Evolutionary conservation across 1,140 invertebrate genomes (phyloP).

Genomic region (Solen grandis): DNA sequence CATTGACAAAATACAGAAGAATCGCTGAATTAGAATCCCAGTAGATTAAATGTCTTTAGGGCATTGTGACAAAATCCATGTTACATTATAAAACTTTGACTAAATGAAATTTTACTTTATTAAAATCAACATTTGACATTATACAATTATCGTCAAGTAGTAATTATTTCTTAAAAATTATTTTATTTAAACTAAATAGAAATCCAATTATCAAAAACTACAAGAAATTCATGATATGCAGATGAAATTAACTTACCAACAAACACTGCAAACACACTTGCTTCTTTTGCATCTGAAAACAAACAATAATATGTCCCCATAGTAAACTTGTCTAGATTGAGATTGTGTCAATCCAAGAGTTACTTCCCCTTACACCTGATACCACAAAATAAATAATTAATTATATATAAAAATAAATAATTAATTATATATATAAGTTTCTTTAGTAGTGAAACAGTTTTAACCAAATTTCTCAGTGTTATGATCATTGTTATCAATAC

Average conservation of each 20-base stretch:
- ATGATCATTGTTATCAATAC: background rate
- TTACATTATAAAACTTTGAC: too few species aligned
- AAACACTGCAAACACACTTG: conserved; percentile 41
- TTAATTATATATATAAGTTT: too few species aligned
- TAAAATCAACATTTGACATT: too few species aligned
- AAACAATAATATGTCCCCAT: background rate
- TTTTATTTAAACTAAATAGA: too few species aligned
- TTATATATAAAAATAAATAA: background rate
- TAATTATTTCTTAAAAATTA: too few species aligned
- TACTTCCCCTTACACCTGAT: background rate
- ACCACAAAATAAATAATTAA: background rate
- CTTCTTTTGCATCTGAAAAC: conserved; percentile 28
- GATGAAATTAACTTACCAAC: conserved; percentile 31
- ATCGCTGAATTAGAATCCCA: too few species aligned
- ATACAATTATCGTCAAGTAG: too few species aligned
- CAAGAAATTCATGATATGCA: background rate
- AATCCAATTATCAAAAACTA: background rate
- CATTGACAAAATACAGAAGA: background rate
- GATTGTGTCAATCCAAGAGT: background rate
- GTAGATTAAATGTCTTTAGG: too few species aligned
- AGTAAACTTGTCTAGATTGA: background rate
- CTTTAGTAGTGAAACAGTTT: too few species aligned
- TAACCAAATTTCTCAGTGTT: background rate
- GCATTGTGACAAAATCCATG: too few species aligned
- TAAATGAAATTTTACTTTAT: too few species aligned